Evolutionary conservation across 1,140 invertebrate species (phyloP), one percentile per base, ranked within the genome.

Genomic region (Calosoma granatense): DNA sequence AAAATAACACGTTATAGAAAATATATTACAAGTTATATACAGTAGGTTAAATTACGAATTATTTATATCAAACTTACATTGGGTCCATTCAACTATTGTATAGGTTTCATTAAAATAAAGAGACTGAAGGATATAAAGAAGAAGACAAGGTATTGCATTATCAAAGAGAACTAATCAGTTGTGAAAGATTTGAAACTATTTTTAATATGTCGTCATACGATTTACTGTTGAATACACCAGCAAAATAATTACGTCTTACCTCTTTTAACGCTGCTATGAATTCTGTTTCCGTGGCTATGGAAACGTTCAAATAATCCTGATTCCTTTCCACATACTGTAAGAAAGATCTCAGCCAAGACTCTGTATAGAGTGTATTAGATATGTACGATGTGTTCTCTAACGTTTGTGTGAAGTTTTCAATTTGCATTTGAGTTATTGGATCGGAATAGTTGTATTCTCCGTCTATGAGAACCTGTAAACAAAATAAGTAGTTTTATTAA

Each of bases 301-400:
- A 84, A 0, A 84, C 76, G 62, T 88, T 87, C 2, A 87, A 69
- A 65, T 84, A 86, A 30, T 88, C 86, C 57, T 84, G 77, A 64
- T 88, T 90, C 58, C 82, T 74, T 3, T 82, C 80, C 0, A 88
- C 77, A 66, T 93, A 94, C 23, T 81, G 82, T 0, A 92, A 72
- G 65, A 93, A 97, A 23, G 84, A 85, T 56, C 92, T 76, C 1
- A 97, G 69, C 94, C 94, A 97, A 0, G 90, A 95, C 71, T 95
- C 91, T 0, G 92, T 92, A 65, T 92, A 93, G 0, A 89, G 67
- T 0, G 86, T 82, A 11, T 79, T 80, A 1, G 84, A 84, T 22
- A 94, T 86, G 68, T 87, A 95, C 0, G 82, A 80, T 0, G 87
- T 90, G 51, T 84, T 84, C 69, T 96, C 93, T 60, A 97, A 79